A percentile compares a stretch with the other conserved stretches of the same genome.
Evolutionary conservation across 2,888 invertebrate genomes (phyloP).

Genomic region (Polydrusus tereticollis): DNA sequence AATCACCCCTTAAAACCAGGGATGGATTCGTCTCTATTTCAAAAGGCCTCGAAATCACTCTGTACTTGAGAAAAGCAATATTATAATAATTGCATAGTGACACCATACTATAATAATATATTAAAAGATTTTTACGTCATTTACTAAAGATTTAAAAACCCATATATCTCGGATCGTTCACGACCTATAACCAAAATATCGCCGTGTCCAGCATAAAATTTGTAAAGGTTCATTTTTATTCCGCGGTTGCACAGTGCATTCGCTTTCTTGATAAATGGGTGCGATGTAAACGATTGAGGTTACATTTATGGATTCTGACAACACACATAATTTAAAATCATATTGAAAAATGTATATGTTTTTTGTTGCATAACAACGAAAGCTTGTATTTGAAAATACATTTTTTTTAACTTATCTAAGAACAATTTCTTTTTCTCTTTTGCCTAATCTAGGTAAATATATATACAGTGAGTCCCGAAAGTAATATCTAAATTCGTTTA

Average conservation of each 20-base stretch:
- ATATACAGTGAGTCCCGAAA: too few species aligned
- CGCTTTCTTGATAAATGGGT: conserved; percentile 14
- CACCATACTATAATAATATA: background rate
- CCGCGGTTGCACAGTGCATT: conserved; percentile 27
- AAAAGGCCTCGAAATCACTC: background rate
- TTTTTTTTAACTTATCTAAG: too few species aligned
- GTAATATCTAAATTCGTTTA: too few species aligned
- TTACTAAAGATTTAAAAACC: conserved; percentile 3
- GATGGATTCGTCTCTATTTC: too few species aligned
- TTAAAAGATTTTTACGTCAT: background rate
- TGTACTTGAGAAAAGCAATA: background rate
- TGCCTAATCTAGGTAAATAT: too few species aligned
- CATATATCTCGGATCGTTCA: background rate
- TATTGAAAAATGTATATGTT: background rate
- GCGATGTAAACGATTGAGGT: background rate
- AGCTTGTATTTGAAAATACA: too few species aligned
- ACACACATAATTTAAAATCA: background rate
- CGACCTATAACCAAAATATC: conserved; percentile 10
- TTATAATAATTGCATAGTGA: background rate
- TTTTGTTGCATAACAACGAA: background rate
- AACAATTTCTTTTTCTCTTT: too few species aligned
- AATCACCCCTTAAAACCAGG: too few species aligned
- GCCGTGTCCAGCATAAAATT: conserved; percentile 30
- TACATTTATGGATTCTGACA: conserved; percentile 13
- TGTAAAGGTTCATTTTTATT: conserved; percentile 27